phyloP scores from a whole-genome alignment of 2,888 invertebrate genomes.

The Andrena dorsata region DNA sequence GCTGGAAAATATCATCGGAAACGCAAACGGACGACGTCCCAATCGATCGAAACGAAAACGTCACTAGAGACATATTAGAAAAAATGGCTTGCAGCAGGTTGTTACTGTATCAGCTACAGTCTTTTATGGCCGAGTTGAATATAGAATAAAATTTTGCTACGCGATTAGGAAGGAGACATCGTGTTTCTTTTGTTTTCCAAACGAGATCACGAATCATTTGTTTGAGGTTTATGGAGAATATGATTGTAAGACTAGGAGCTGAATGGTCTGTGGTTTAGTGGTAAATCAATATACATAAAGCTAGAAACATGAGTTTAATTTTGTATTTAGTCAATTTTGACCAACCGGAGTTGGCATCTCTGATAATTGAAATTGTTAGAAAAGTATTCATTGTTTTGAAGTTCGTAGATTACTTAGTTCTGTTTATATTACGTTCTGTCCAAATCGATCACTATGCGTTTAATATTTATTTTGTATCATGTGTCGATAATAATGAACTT shows the following conservation, averaged over 20 bases:
- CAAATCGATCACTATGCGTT: background rate
- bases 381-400: no score
- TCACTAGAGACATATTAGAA: background rate
- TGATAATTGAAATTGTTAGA: background rate
- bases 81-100: background rate
- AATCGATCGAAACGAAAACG: background rate
- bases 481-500: background rate
- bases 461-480: background rate
- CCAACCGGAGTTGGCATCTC: background rate
- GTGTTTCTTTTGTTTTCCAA: no score
- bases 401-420: no score
- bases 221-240: no score
- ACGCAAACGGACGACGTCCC: background rate
- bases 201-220: no score
- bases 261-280: background rate
- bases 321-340: background rate
- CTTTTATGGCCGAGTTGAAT: background rate
- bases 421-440: background rate
- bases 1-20: background rate
- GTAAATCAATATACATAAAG: background rate
- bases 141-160: background rate
- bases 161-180: background rate
- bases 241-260: background rate
- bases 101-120: background rate
- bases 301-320: background rate